Conservation (phyloP, 2,113 vertebrate species). For the Romanogobio albipinnatus region DNA sequence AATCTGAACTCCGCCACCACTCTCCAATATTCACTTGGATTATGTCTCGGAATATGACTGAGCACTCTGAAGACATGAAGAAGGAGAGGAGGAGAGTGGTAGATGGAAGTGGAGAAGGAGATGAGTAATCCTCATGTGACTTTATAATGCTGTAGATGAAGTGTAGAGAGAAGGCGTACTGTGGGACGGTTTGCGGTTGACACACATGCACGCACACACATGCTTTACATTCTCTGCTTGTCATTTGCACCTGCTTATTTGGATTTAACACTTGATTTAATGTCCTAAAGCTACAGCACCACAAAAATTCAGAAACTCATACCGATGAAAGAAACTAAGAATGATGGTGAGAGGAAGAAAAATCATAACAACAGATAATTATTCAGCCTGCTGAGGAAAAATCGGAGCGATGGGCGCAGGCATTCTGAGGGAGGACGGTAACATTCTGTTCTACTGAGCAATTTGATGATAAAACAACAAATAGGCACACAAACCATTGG, state of each 20-base stretch:
- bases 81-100: slow-evolving; percentile 29
- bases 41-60: slow-evolving; percentile 56
- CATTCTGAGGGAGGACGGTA: slow-evolving; percentile 48
- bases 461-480: slow-evolving; percentile 57
- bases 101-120: slow-evolving; percentile 19
- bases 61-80: slow-evolving; percentile 35
- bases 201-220: slow-evolving; percentile 31
- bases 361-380: slow-evolving; percentile 20
- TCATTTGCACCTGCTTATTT: slow-evolving; percentile 49
- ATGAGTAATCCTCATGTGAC: slow-evolving; percentile 47
- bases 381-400: slow-evolving; percentile 30
- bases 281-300: slow-evolving; percentile 40
- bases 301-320: slow-evolving; percentile 16
- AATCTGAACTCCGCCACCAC: slow-evolving; percentile 65
- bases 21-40: slow-evolving; percentile 61
- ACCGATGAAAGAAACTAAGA: slow-evolving; percentile 13
- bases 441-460: slow-evolving; percentile 58
- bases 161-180: slow-evolving; percentile 39
- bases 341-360: slow-evolving; percentile 17
- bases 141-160: slow-evolving; percentile 42
- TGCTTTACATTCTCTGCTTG: slow-evolving; percentile 44
- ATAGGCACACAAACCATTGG: slow-evolving; percentile 62
- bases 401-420: background rate
- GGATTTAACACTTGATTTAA: slow-evolving; percentile 49
- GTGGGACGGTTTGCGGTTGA: slow-evolving; percentile 35